Evolutionary conservation across 1,140 invertebrate genomes (phyloP).

Genomic region (Asbolus verrucosus): DNA sequence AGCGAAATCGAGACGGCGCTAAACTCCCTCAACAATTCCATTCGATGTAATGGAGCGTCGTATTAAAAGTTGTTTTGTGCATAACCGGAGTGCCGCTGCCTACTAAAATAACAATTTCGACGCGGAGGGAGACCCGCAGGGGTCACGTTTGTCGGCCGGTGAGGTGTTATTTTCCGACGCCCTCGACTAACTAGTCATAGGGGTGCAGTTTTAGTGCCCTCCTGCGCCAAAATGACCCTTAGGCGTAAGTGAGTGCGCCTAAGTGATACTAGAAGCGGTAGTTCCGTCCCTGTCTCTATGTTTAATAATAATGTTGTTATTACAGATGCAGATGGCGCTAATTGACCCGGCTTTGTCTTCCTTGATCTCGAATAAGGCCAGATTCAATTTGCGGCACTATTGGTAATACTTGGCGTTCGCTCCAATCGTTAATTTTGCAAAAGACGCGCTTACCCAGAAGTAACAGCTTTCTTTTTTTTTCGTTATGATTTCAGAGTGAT

Average conservation of each 20-base stretch:
- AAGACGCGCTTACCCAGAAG: too few species aligned
- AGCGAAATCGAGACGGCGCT: constrained; percentile 6
- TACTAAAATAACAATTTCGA: constrained; percentile 47
- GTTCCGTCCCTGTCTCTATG: constrained; percentile 11
- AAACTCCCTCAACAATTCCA: constrained; percentile 32
- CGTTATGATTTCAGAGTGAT: too few species aligned
- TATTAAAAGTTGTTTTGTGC: constrained; percentile 38
- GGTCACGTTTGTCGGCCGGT: constrained; percentile 30
- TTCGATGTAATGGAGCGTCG: constrained; percentile 23
- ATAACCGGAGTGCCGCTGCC: constrained; percentile 19
- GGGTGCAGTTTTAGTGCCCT: constrained; percentile 42
- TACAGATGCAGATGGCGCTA: constrained; percentile 38
- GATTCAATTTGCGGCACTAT: neutral
- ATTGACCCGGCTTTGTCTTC: constrained; percentile 13
- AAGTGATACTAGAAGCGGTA: constrained; percentile 36
- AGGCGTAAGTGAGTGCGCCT: constrained; percentile 34
- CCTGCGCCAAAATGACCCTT: constrained; percentile 36
- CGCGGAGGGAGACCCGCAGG: constrained; percentile 6
- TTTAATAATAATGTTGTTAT: constrained; percentile 47
- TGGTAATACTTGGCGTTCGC: neutral
- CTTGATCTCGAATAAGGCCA: neutral
- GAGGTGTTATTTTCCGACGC: constrained; percentile 41
- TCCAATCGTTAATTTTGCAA: too few species aligned
- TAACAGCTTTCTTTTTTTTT: too few species aligned
- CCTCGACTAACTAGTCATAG: constrained; percentile 37